Evolutionary conservation across 2,113 vertebrate species (phyloP).

Genomic region (Myxocyprinus asiaticus): DNA sequence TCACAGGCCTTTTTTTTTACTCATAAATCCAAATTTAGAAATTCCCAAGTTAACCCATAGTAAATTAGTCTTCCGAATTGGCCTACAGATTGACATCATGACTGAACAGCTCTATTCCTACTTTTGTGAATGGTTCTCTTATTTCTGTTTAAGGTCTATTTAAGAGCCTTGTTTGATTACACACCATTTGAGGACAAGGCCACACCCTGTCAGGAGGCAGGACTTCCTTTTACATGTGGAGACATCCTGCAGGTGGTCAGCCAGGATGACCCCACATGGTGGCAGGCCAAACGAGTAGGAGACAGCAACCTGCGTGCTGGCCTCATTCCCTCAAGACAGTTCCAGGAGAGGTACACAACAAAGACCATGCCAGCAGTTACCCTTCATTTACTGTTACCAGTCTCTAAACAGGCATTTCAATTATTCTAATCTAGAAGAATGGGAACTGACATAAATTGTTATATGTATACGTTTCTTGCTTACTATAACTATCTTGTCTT

Average conservation of each 20-base stretch:
- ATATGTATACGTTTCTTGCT: not conserved
- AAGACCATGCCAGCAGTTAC: not conserved
- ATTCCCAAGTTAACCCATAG: too few species aligned
- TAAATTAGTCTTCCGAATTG: too few species aligned
- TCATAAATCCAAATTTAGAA: too few species aligned
- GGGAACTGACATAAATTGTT: too few species aligned
- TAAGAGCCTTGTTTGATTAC: constrained; percentile 91
- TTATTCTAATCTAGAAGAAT: too few species aligned
- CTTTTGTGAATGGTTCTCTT: not conserved
- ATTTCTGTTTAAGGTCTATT: constrained; percentile 80
- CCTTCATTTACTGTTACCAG: too few species aligned
- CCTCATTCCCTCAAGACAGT: constrained; percentile 89
- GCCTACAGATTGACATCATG: too few species aligned
- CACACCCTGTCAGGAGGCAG: constrained; percentile 93
- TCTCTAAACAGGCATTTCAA: too few species aligned
- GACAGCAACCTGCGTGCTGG: constrained; percentile 91
- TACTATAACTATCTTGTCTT: not conserved
- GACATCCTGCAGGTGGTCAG: constrained; percentile 94
- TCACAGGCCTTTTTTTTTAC: too few species aligned
- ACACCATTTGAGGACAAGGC: constrained; percentile 90
- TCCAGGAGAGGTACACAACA: constrained; percentile 86
- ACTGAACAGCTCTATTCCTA: too few species aligned
- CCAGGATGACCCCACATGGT: constrained; percentile 92
- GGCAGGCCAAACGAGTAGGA: constrained; percentile 92
- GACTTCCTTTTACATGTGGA: constrained; percentile 84